These are phyloP conservation scores for Thumatha senex DNA, from an alignment of 2,888 invertebrate genomes.

Conservation along the genomic window DNA sequence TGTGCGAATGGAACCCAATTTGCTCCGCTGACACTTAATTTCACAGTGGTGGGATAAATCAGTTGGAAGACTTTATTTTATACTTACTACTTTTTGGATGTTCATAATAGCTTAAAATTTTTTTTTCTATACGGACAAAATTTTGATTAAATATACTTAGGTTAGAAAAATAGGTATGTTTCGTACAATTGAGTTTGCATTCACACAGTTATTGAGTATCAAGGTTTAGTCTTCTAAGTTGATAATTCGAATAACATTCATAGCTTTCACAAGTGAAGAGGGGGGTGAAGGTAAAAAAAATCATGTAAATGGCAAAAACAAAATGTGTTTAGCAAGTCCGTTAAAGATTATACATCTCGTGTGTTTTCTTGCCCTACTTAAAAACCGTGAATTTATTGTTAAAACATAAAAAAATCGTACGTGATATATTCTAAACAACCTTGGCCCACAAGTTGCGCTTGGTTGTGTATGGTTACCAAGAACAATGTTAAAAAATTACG, in stretches of 20 bases:
- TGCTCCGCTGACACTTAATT: conserved; percentile 16
- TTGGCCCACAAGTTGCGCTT: conserved; percentile 60
- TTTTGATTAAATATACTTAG: not conserved
- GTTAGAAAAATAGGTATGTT: not conserved
- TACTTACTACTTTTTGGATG: not conserved
- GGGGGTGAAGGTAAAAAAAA: too few relatives aligned
- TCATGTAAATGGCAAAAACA: too few relatives aligned
- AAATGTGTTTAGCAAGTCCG: too few relatives aligned
- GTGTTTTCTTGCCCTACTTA: conserved; percentile 26
- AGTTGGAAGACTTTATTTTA: conserved; percentile 9
- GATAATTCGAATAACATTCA: too few relatives aligned
- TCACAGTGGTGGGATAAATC: conserved; percentile 12
- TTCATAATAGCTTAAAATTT: not conserved
- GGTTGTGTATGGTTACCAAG: conserved; percentile 24
- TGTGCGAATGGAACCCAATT: conserved; percentile 15
- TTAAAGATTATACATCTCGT: conserved; percentile 5
- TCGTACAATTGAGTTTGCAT: too few relatives aligned
- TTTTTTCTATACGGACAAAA: not conserved
- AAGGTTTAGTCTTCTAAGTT: too few relatives aligned
- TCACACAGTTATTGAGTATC: too few relatives aligned
- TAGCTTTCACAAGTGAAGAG: too few relatives aligned
- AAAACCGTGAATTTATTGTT: conserved; percentile 38
- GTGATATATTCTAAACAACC: conserved; percentile 49
- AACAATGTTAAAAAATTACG: conserved; percentile 23
- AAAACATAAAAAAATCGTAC: conserved; percentile 38